Conservation (phyloP, 1,140 invertebrate genomes). For the Copidosoma floridanum region DNA sequence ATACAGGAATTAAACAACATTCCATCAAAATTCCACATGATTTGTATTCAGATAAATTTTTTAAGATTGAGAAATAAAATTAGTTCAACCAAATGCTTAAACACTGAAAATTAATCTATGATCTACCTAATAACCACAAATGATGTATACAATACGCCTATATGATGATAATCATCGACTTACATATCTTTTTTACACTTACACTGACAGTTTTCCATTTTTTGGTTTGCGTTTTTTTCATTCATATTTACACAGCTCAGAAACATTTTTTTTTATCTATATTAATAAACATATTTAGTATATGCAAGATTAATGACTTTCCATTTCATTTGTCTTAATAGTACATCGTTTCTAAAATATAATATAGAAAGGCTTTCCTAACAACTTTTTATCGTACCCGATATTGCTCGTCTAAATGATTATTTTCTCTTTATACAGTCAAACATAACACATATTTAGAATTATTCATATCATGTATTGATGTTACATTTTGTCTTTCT, state of each 20-base stretch:
- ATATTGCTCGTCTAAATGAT: conserved; percentile 6
- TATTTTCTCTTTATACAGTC: conserved; percentile 7
- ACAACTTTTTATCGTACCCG: not conserved
- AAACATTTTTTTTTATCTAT: conserved; percentile 7
- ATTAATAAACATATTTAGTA: not conserved
- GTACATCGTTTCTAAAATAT: conserved; percentile 5
- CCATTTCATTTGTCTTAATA: not conserved
- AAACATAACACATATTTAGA: not conserved
- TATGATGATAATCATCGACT: too few species aligned
- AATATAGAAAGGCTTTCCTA: conserved; percentile 9
- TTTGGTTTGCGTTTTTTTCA: not conserved
- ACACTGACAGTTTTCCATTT: too few species aligned
- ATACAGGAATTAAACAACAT: too few species aligned
- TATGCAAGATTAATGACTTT: conserved; percentile 1
- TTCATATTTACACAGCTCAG: conserved; percentile 10
- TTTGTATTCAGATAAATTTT: too few species aligned
- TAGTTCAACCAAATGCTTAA: too few species aligned
- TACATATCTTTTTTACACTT: too few species aligned
- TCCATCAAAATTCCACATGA: too few species aligned
- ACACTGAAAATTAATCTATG: too few species aligned
- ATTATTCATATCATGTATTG: not conserved
- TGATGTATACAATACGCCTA: too few species aligned
- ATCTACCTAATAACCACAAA: too few species aligned
- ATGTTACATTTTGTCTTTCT: too few species aligned
- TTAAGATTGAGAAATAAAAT: too few species aligned